A percentile compares a stretch with the other conserved stretches of the same genome.
Conservation (phyloP, 2,888 invertebrate genomes). For the Sphaerophoria rueppellii region DNA sequence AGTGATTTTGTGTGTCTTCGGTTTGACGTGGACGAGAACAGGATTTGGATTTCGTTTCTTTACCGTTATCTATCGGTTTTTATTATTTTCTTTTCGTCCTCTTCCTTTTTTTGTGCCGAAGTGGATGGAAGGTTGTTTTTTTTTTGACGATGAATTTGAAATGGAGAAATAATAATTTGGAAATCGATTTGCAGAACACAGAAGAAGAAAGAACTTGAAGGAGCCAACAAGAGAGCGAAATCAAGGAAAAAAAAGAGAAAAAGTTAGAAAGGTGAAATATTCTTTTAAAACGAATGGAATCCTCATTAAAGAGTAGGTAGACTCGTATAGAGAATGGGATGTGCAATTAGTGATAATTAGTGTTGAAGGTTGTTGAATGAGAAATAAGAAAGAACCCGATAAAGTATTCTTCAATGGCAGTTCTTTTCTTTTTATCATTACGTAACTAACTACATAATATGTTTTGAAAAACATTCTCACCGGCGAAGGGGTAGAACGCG, state of each 20-base stretch:
- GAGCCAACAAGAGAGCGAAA: slow-evolving; percentile 2
- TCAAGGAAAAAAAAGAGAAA: slow-evolving; percentile 7
- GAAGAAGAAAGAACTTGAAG: slow-evolving; percentile 24
- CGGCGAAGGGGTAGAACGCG: background rate
- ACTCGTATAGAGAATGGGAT: slow-evolving; percentile 18
- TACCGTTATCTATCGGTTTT: background rate
- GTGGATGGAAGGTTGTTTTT: slow-evolving; percentile 1
- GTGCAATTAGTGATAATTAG: slow-evolving; percentile 47
- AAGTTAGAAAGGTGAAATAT: slow-evolving; percentile 38
- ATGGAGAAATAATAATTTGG: slow-evolving; percentile 41
- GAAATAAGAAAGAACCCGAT: background rate
- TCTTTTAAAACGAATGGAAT: slow-evolving; percentile 25
- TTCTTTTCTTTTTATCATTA: slow-evolving; percentile 21
- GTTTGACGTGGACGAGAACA: slow-evolving; percentile 5
- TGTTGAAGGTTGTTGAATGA: slow-evolving; percentile 26
- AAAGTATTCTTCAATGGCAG: slow-evolving; percentile 18
- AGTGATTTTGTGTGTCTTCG: background rate
- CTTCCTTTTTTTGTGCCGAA: slow-evolving; percentile 20
- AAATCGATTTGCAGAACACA: slow-evolving; percentile 29
- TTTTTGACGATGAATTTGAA: slow-evolving; percentile 1
- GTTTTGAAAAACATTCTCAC: no score
- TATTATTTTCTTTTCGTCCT: slow-evolving; percentile 5
- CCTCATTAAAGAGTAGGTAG: slow-evolving; percentile 26
- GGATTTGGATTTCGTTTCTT: slow-evolving; percentile 20
- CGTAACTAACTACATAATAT: slow-evolving; percentile 7